A percentile compares a stretch with the other conserved stretches of the same genome.
These are phyloP conservation scores for Anaspis maculata DNA, from an alignment of 2,888 invertebrate species.

Conservation along the genomic window DNA sequence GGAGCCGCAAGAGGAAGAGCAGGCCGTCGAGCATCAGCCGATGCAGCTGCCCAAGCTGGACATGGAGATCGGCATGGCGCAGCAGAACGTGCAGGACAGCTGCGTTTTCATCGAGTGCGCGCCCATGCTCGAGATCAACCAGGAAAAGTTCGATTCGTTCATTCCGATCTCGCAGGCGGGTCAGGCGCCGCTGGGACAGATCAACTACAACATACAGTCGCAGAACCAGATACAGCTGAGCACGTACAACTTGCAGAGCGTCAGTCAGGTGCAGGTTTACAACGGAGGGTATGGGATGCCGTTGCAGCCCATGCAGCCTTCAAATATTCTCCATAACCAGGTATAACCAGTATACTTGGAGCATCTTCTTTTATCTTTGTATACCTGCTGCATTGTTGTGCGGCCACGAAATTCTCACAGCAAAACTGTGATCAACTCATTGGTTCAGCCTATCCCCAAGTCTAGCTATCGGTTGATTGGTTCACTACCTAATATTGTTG, in stretches of 20 bases:
- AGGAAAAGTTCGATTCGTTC: slow-evolving; percentile 24
- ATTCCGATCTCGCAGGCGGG: slow-evolving; percentile 19
- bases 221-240: slow-evolving; percentile 30
- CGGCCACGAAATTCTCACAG: too few species aligned
- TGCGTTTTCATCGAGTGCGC: slow-evolving; percentile 38
- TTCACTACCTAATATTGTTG: too few species aligned
- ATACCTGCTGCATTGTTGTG: too few species aligned
- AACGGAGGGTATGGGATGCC: slow-evolving; percentile 34
- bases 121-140: slow-evolving; percentile 27
- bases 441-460: too few species aligned
- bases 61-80: slow-evolving; percentile 9
- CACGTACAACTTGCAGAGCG: slow-evolving; percentile 30
- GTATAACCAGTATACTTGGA: too few species aligned
- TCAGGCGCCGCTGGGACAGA: slow-evolving; percentile 28
- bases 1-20: slow-evolving; percentile 14
- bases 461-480: too few species aligned
- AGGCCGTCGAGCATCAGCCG: slow-evolving; percentile 15
- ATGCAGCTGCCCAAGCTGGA: slow-evolving; percentile 10
- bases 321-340: slow-evolving; percentile 25
- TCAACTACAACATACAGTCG: slow-evolving; percentile 33
- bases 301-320: slow-evolving; percentile 30
- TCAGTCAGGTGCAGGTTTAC: slow-evolving; percentile 34
- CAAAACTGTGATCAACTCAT: too few species aligned
- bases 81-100: slow-evolving; percentile 22
- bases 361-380: too few species aligned